These are phyloP conservation scores for Agrotis puta DNA, from an alignment of 2,888 invertebrate genomes.

Conservation along the genomic window DNA sequence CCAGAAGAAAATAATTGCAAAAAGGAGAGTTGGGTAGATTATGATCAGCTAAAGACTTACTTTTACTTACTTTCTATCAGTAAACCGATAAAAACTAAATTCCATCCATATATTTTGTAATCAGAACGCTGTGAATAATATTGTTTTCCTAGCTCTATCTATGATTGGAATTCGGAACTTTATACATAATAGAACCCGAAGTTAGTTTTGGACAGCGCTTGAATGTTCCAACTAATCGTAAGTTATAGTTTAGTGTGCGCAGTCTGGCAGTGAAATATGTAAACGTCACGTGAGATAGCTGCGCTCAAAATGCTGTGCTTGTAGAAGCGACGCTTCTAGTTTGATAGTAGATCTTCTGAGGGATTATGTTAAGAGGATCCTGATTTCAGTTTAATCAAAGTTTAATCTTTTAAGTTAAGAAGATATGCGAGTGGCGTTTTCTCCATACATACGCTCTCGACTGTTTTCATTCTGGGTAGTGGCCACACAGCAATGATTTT, in stretches of 20 bases:
- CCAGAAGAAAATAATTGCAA: too few relatives aligned
- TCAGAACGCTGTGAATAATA: not conserved
- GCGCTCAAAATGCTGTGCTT: slow-evolving; percentile 4
- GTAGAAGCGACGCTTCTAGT: not conserved
- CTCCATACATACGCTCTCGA: too few relatives aligned
- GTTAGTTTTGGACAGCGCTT: slow-evolving; percentile 18
- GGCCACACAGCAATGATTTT: too few relatives aligned
- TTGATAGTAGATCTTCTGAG: not conserved
- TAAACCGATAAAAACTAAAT: not conserved
- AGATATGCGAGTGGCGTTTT: too few relatives aligned
- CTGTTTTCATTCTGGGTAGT: too few relatives aligned
- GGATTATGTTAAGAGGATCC: slow-evolving; percentile 15
- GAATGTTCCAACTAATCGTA: slow-evolving; percentile 27
- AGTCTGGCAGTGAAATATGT: slow-evolving; percentile 21
- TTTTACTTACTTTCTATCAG: too few relatives aligned
- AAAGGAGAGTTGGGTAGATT: too few relatives aligned
- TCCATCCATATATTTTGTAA: not conserved
- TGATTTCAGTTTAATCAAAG: not conserved
- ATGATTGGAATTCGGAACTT: slow-evolving; percentile 21
- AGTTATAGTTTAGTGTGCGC: slow-evolving; percentile 12
- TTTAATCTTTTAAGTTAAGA: not conserved
- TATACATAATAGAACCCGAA: slow-evolving; percentile 5
- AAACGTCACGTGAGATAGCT: slow-evolving; percentile 13
- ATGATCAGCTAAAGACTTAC: too few relatives aligned
- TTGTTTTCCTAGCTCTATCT: not conserved